phyloP scores from a whole-genome alignment of 1,140 invertebrate species.

The Philotrypesis tridentata region DNA sequence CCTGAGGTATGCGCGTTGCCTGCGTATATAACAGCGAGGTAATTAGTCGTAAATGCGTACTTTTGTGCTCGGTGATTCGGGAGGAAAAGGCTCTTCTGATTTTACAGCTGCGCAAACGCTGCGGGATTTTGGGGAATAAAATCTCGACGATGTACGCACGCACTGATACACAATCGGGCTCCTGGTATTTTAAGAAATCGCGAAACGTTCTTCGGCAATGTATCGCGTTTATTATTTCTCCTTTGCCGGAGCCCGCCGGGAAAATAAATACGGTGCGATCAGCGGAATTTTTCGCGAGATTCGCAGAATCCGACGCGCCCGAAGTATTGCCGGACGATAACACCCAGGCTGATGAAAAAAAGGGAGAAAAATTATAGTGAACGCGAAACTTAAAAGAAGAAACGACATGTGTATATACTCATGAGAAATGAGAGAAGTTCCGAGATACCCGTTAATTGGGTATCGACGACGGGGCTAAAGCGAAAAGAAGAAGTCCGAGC shows the following conservation, averaged over 20 bases:
- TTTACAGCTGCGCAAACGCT: neutral
- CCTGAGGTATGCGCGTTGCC: neutral
- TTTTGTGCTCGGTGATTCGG: too few species aligned
- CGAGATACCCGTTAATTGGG: slow-evolving; percentile 53
- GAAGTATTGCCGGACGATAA: slow-evolving; percentile 2
- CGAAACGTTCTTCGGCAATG: neutral
- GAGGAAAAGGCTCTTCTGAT: too few species aligned
- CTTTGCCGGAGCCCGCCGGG: neutral
- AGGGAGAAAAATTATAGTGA: neutral
- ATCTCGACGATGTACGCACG: neutral
- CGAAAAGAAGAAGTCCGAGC: slow-evolving; percentile 14
- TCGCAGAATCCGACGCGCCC: neutral
- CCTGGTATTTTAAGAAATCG: slow-evolving; percentile 27
- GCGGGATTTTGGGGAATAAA: slow-evolving; percentile 5
- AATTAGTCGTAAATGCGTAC: neutral
- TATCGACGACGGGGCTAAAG: slow-evolving; percentile 37
- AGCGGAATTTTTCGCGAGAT: neutral
- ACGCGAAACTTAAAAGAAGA: neutral
- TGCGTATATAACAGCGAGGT: neutral
- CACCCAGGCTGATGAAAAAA: neutral
- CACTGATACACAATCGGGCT: neutral
- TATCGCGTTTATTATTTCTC: slow-evolving; percentile 18
- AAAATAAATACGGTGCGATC: slow-evolving; percentile 9
- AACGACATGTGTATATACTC: neutral
- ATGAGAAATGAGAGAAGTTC: slow-evolving; percentile 12